A percentile compares a stretch with the other conserved stretches of the same genome.
Conservation (phyloP, 2,113 vertebrate species). For the Perca flavescens region DNA sequence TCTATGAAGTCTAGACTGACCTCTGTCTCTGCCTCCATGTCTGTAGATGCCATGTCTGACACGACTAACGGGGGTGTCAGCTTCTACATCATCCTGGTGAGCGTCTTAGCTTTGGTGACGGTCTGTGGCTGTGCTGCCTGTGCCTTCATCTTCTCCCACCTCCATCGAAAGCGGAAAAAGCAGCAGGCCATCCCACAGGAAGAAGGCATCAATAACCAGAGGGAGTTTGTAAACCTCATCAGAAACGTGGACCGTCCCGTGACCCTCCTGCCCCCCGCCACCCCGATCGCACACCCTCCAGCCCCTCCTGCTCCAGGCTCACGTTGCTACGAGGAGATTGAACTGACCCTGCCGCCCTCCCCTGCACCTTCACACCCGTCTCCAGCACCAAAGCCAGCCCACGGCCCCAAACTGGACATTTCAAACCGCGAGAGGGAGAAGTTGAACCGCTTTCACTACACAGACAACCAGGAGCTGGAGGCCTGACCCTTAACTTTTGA, state of each 20-base stretch:
- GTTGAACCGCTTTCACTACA: conserved; percentile 83
- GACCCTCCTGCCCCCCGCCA: conserved; percentile 56
- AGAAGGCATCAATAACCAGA: conserved; percentile 86
- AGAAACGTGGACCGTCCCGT: conserved; percentile 81
- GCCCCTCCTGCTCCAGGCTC: conserved; percentile 36
- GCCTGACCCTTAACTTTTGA: conserved; percentile 73
- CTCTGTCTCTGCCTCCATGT: not conserved
- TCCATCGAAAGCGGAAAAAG: conserved; percentile 82
- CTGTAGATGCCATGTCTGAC: conserved; percentile 75
- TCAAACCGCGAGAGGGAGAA: conserved; percentile 86
- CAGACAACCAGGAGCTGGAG: conserved; percentile 84
- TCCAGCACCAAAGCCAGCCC: conserved; percentile 77
- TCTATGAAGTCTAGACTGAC: not conserved
- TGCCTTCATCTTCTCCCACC: conserved; percentile 76
- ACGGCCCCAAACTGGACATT: conserved; percentile 83
- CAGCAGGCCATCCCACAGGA: conserved; percentile 74
- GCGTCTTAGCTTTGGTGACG: conserved; percentile 73
- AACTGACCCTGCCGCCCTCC: conserved; percentile 81
- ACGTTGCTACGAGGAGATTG: conserved; percentile 83
- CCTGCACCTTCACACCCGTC: conserved; percentile 77
- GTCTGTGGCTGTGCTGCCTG: conserved; percentile 77
- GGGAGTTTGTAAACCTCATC: conserved; percentile 85
- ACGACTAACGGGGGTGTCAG: conserved; percentile 60
- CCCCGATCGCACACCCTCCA: conserved; percentile 37
- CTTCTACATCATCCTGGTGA: conserved; percentile 83